Conservation (phyloP, 2,797 vertebrate species). For the Scyliorhinus canicula region DNA sequence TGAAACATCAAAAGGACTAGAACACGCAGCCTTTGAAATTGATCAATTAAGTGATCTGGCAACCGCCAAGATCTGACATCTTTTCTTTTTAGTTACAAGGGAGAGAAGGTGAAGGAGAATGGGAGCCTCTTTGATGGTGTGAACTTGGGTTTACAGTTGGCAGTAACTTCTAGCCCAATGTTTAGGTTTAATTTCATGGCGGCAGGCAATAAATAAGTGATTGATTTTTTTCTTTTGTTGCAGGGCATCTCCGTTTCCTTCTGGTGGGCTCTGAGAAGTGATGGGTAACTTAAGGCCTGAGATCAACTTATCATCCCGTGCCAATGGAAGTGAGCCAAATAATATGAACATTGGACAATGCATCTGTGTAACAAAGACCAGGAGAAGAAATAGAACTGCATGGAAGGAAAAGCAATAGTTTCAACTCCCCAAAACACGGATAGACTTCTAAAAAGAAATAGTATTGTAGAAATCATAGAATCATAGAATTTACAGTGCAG, state of each 20-base stretch:
- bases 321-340: not conserved
- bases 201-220: not conserved
- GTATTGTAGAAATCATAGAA: not conserved
- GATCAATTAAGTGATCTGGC: constrained; percentile 8
- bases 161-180: not conserved
- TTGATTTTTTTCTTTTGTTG: not conserved
- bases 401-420: not conserved
- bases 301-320: not conserved
- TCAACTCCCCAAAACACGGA: not conserved
- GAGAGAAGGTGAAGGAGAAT: not conserved
- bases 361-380: not conserved
- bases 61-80: not conserved
- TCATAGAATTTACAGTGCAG: no score
- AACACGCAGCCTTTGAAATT: constrained; percentile 7
- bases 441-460: not conserved
- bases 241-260: not conserved
- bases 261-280: not conserved
- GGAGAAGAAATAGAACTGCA: not conserved
- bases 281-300: not conserved
- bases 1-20: constrained; percentile 16
- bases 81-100: not conserved
- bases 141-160: not conserved
- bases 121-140: not conserved
- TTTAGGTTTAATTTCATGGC: not conserved
- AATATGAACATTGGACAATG: no score